Conservation (phyloP, 1,140 invertebrate genomes). For the Anoplophora glabripennis region DNA sequence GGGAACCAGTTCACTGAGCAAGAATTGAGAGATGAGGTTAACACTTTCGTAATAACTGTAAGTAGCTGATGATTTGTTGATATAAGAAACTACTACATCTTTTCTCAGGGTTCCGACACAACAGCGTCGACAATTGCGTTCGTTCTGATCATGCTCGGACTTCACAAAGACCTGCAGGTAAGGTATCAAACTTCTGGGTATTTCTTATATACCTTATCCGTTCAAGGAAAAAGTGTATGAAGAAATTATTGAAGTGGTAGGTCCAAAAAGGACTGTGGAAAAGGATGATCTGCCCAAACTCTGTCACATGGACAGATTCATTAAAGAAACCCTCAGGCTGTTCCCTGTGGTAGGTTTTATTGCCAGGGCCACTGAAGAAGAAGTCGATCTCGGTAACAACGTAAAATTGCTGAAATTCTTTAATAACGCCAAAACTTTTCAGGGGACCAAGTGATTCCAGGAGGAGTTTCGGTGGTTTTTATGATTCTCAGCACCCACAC, state of each 20-base stretch:
- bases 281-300: slow-evolving; percentile 58
- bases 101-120: slow-evolving; percentile 30
- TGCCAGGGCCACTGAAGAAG: slow-evolving; percentile 49
- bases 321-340: slow-evolving; percentile 63
- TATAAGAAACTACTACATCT: neutral
- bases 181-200: neutral
- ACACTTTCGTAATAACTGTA: slow-evolving; percentile 32
- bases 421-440: neutral
- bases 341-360: slow-evolving; percentile 62
- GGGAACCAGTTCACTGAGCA: slow-evolving; percentile 25
- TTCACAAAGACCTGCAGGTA: slow-evolving; percentile 40
- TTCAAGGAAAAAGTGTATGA: slow-evolving; percentile 57
- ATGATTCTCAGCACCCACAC: slow-evolving; percentile 47
- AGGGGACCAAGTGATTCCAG: slow-evolving; percentile 29
- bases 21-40: slow-evolving; percentile 31
- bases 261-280: slow-evolving; percentile 41
- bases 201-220: neutral
- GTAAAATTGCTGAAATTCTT: neutral
- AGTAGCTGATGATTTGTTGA: slow-evolving; percentile 6
- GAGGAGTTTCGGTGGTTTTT: slow-evolving; percentile 15
- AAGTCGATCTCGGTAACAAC: slow-evolving; percentile 29
- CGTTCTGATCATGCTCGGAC: slow-evolving; percentile 31
- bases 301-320: slow-evolving; percentile 60
- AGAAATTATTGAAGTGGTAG: slow-evolving; percentile 57
- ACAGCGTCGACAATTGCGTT: slow-evolving; percentile 25